phyloP scores from a whole-genome alignment of 2,797 vertebrate species.

The Sarcophilus harrisii region DNA sequence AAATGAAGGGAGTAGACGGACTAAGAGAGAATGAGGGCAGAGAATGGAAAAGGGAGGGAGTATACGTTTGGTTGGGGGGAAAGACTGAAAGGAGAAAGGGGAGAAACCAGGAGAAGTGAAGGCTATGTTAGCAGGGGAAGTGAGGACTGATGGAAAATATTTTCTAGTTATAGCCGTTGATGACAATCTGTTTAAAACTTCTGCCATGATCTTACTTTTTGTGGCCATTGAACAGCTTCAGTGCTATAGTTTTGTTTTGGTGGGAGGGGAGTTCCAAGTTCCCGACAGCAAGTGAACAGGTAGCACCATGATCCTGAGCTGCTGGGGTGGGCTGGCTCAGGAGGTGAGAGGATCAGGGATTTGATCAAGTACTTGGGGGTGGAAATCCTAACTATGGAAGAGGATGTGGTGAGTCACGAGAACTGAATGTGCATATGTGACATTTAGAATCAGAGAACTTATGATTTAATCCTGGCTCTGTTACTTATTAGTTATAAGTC shows the following conservation, averaged over 20 bases:
- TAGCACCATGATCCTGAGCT: not conserved
- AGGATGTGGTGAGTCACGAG: not conserved
- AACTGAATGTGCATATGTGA: not conserved
- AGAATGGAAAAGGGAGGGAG: not conserved
- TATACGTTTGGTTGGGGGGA: not conserved
- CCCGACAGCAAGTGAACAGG: not conserved
- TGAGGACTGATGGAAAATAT: not conserved
- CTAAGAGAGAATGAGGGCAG: not conserved
- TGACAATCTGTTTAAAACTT: conserved; percentile 37
- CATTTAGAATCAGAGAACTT: not conserved
- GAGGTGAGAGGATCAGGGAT: not conserved
- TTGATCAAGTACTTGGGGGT: not conserved
- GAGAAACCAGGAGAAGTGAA: not conserved
- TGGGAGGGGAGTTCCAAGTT: not conserved
- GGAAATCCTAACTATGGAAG: not conserved
- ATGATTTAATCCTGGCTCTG: not conserved
- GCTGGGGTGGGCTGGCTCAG: not conserved
- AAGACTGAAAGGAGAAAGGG: not conserved
- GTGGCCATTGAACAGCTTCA: conserved; percentile 58
- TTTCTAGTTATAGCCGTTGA: conserved; percentile 10
- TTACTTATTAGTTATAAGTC: not conserved
- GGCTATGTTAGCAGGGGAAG: not conserved
- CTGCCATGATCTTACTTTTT: not conserved
- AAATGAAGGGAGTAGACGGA: not conserved
- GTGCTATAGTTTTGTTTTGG: conserved; percentile 28